These are phyloP conservation scores for Popillia japonica DNA, from an alignment of 1,140 invertebrate genomes.

Conservation along the genomic window DNA sequence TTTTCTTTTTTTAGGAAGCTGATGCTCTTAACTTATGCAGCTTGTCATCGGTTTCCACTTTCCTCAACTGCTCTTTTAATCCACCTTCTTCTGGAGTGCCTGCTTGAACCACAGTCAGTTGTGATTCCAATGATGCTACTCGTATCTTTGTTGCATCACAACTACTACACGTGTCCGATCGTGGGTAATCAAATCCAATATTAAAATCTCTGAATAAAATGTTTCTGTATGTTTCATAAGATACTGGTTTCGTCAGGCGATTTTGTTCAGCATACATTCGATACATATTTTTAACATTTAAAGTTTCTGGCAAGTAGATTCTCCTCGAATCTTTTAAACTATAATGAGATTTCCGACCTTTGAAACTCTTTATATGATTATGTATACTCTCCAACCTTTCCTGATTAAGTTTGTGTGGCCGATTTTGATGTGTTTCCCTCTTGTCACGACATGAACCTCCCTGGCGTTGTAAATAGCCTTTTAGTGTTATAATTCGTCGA, in stretches of 20 bases:
- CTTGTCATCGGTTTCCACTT: no score
- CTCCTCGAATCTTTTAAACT: no score
- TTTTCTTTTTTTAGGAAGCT: constrained; percentile 28
- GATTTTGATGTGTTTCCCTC: constrained; percentile 40
- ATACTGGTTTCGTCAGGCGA: constrained; percentile 25
- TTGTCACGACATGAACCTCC: constrained; percentile 30
- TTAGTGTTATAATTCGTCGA: constrained; percentile 38
- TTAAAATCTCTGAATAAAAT: constrained; percentile 45
- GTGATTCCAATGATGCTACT: constrained; percentile 13
- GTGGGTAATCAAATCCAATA: constrained; percentile 45
- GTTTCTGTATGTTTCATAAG: constrained; percentile 41
- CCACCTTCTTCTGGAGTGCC: no score
- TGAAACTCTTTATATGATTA: no score
- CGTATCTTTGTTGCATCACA: constrained; percentile 40
- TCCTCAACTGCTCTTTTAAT: not conserved
- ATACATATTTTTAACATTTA: no score
- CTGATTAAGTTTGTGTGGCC: constrained; percentile 19
- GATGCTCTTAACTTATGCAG: constrained; percentile 36
- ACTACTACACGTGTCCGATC: no score
- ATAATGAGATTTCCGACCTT: constrained; percentile 20
- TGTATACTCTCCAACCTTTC: constrained; percentile 5
- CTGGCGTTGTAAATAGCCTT: not conserved
- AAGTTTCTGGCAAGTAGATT: no score
- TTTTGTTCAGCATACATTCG: no score
- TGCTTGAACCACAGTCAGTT: no score